Evolutionary conservation across 2,888 invertebrate species (phyloP), one percentile per base, ranked within the genome.

Genomic region (Leucania comma): DNA sequence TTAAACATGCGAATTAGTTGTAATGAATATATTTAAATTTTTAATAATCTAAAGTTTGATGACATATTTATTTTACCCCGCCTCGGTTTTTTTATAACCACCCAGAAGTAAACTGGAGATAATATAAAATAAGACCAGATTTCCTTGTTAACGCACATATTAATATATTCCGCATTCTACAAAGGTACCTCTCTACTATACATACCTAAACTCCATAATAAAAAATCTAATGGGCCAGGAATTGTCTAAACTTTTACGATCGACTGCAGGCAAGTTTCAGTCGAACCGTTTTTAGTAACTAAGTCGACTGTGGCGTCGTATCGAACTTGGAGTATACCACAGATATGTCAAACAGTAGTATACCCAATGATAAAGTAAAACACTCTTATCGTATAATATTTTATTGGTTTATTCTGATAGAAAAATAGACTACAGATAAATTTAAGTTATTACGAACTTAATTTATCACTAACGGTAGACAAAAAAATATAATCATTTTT

Each of bases 201-300:
- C n/a, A n/a, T n/a, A n/a, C n/a, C n/a, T 29, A 29, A 42, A 20
- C 42, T 42, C 3, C 51, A 50, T 68, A 38, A 57, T 8, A 50
- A 57, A 50, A 38, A 22, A 38, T 26, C 22, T n/a, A 32, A 42
- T 17, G 5, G 8, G 17, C 22, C 26, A 35, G 38, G 22, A 67
- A 50, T 66, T 51, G 12, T 38, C 26, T 3, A 50, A n/a, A 29
- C 35, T 17, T 64, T 64, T 64, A 50, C 38, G 26, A 64, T 22
- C 38, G 14, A n/a, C 24, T 9, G n/a, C 22, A 35, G 12, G 17
- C 12, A 38, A 53, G 20, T 29, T 51, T 29, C 32, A 26, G n/a
- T 29, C 14, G 35, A 35, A 66, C 50, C 35, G 8, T 35, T 64
- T 66, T 50, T 26, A 22, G 22, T 65, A 26, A 17, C 20, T 14